phyloP scores from a whole-genome alignment of 1,140 invertebrate genomes.

The Drosophila kepulauana region DNA sequence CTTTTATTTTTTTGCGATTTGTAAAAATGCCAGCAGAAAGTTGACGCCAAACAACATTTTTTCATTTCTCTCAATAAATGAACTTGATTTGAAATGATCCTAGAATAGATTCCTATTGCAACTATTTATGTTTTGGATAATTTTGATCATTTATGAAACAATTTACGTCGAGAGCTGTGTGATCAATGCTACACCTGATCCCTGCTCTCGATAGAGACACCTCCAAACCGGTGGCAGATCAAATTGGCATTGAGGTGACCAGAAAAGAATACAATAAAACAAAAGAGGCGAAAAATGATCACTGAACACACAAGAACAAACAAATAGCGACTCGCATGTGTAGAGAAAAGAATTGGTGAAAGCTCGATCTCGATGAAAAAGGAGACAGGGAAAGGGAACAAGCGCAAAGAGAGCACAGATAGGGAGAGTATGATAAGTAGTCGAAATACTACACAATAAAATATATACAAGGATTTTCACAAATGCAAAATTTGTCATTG shows the following conservation, averaged over 20 bases:
- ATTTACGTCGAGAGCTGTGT: neutral
- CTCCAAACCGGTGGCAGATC: conserved; percentile 62
- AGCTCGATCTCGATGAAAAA: conserved; percentile 29
- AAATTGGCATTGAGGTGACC: conserved; percentile 79
- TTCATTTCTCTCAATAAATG: conserved; percentile 6
- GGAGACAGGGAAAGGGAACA: conserved; percentile 20
- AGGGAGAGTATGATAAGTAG: conserved; percentile 28
- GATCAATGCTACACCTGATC: conserved; percentile 7
- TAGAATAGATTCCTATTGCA: conserved; percentile 12
- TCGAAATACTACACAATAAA: conserved; percentile 24
- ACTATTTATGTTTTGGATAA: conserved; percentile 1
- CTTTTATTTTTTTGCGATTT: conserved; percentile 48
- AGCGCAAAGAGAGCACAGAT: neutral
- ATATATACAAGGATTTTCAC: conserved; percentile 44
- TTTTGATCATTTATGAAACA: conserved; percentile 6
- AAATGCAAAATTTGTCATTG: conserved; percentile 69
- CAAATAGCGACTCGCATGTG: conserved; percentile 42
- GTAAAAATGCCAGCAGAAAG: conserved; percentile 43
- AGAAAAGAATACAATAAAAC: conserved; percentile 71
- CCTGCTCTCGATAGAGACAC: conserved; percentile 11
- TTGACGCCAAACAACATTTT: conserved; percentile 36
- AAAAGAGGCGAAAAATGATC: conserved; percentile 79
- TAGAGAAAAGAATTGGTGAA: conserved; percentile 57
- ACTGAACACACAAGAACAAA: conserved; percentile 56
- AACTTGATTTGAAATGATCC: neutral